These are phyloP conservation scores for Bovichtus diacanthus DNA, from an alignment of 2,797 vertebrate species.

Conservation along the genomic window DNA sequence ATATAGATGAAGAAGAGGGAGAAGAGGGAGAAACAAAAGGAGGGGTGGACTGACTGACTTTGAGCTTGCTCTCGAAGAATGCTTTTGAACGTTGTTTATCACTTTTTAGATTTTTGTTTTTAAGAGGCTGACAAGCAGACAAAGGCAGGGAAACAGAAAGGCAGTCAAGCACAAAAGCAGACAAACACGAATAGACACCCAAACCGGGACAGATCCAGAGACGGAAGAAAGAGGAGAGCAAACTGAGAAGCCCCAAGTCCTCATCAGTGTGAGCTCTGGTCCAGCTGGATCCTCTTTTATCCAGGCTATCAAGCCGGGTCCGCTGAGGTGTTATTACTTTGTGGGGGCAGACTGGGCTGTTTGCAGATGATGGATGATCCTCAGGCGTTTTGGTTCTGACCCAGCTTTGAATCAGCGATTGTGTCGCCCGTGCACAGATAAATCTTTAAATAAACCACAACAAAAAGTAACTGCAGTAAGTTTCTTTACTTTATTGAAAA, in stretches of 20 bases:
- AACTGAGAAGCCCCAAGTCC: not conserved
- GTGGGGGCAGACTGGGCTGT: constrained; percentile 12
- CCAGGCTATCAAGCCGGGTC: constrained; percentile 12
- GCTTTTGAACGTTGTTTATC: constrained; percentile 40
- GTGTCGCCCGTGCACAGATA: not conserved
- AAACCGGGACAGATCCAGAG: constrained; percentile 5
- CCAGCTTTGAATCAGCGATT: constrained; percentile 14
- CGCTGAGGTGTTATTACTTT: constrained; percentile 44
- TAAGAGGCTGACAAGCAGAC: constrained; percentile 22
- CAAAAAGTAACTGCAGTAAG: not conserved
- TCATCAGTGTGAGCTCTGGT: not conserved
- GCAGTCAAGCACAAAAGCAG: not conserved
- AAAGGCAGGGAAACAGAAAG: constrained; percentile 16
- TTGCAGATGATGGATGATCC: constrained; percentile 54
- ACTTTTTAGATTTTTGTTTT: constrained; percentile 18
- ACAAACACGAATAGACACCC: not conserved
- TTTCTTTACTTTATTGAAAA: not conserved
- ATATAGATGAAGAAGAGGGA: not conserved
- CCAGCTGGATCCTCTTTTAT: constrained; percentile 17
- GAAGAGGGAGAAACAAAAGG: not conserved
- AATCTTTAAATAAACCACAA: not conserved
- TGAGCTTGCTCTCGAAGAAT: constrained; percentile 40
- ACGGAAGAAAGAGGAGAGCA: not conserved
- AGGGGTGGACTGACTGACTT: constrained; percentile 18
- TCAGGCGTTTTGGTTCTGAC: constrained; percentile 14